Evolutionary conservation across 2,888 invertebrate species (phyloP).

Genomic region (Cheilosia vernalis): DNA sequence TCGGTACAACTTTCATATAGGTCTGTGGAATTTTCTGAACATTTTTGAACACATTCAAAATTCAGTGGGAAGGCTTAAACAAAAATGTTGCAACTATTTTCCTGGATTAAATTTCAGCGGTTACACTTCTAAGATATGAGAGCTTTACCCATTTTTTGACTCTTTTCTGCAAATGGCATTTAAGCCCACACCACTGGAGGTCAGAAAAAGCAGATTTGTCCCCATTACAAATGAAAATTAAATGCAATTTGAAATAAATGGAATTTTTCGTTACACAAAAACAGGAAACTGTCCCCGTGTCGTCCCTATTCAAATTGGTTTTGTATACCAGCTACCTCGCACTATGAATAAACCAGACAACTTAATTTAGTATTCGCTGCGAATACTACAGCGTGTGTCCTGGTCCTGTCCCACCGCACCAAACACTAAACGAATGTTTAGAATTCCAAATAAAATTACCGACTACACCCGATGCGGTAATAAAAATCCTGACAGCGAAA

Average conservation of each 20-base stretch:
- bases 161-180: too few species aligned
- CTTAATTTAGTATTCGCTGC: constrained; percentile 66
- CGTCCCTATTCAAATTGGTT: constrained; percentile 69
- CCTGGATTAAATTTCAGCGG: too few species aligned
- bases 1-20: too few species aligned
- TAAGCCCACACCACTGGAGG: not conserved
- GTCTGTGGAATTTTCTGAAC: too few species aligned
- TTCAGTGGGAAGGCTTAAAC: too few species aligned
- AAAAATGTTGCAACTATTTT: too few species aligned
- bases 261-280: constrained; percentile 51
- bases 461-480: constrained; percentile 29
- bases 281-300: constrained; percentile 7
- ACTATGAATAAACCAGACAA: constrained; percentile 63
- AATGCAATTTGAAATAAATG: constrained; percentile 70
- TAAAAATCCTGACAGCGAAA: constrained; percentile 73
- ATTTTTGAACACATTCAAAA: too few species aligned
- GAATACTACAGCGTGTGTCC: constrained; percentile 40
- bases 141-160: too few species aligned
- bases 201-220: constrained; percentile 45
- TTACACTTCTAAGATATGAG: too few species aligned
- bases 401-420: not conserved
- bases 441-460: constrained; percentile 72
- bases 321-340: constrained; percentile 22
- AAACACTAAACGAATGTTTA: constrained; percentile 71
- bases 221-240: constrained; percentile 62